phyloP scores from a whole-genome alignment of 1,140 invertebrate species.

The Polypedilum pembai region DNA sequence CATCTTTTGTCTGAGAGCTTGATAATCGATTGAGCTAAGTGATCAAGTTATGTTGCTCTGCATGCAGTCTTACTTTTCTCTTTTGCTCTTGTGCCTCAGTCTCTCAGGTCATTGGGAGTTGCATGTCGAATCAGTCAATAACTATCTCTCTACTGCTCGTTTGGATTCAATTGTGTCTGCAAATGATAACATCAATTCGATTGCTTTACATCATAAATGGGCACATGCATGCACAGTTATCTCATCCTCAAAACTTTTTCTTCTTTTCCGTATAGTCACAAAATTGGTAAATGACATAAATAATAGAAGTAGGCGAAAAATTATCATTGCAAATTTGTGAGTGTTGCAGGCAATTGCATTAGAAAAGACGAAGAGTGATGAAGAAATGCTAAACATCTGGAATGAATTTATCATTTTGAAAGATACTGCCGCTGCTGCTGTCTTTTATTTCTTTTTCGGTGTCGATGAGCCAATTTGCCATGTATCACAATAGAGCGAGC shows the following conservation, averaged over 20 bases:
- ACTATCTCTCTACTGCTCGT: neutral
- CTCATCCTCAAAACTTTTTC: neutral
- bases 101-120: neutral
- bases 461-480: too few species aligned
- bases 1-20: neutral
- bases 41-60: neutral
- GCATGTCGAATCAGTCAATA: conserved; percentile 18
- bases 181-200: neutral
- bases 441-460: neutral
- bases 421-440: neutral
- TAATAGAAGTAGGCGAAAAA: conserved; percentile 8
- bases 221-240: neutral
- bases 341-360: neutral
- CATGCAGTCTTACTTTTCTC: neutral
- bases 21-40: neutral
- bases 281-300: neutral
- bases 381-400: neutral
- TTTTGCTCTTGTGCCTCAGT: neutral
- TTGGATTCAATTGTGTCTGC: too few species aligned
- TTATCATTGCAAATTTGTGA: conserved; percentile 2
- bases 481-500: neutral
- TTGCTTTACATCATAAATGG: neutral
- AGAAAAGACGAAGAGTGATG: neutral
- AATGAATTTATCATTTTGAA: conserved; percentile 23
- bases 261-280: neutral